These are phyloP conservation scores for Crenichthys baileyi DNA, from an alignment of 2,797 vertebrate genomes.

Conservation along the genomic window DNA sequence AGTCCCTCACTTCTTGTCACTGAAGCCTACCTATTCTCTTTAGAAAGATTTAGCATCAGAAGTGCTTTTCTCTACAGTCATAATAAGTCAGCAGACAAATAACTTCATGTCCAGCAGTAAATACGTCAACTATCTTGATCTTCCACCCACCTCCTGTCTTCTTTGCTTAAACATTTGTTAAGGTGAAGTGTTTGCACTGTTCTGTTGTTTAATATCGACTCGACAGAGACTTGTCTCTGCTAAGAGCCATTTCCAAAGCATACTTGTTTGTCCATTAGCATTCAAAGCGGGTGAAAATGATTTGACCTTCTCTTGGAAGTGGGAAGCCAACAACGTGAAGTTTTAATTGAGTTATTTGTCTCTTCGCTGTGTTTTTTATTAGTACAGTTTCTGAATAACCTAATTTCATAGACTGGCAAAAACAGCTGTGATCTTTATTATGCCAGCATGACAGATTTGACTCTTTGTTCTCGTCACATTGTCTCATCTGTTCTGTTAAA, in stretches of 20 bases:
- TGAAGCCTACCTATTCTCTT: not conserved
- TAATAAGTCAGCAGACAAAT: conserved; percentile 22
- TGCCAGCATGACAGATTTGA: conserved; percentile 59
- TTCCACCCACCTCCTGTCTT: conserved; percentile 42
- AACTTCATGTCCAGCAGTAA: conserved; percentile 33
- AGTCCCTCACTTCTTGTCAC: not conserved
- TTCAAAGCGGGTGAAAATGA: conserved; percentile 68
- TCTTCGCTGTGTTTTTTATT: conserved; percentile 60
- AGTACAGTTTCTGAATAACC: conserved; percentile 71
- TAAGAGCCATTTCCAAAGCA: conserved; percentile 50
- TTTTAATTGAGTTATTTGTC: conserved; percentile 77
- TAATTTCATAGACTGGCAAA: conserved; percentile 54
- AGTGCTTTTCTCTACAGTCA: conserved; percentile 14
- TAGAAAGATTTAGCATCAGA: conserved; percentile 5
- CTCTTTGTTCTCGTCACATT: conserved; percentile 42
- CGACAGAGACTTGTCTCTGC: conserved; percentile 42
- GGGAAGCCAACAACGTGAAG: conserved; percentile 54
- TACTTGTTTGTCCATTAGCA: conserved; percentile 69
- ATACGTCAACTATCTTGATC: conserved; percentile 35
- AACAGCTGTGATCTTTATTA: conserved; percentile 65
- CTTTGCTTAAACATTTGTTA: conserved; percentile 56
- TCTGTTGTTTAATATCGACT: conserved; percentile 55
- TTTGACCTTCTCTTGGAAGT: conserved; percentile 74
- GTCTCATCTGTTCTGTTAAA: conserved; percentile 24
- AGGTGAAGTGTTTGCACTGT: conserved; percentile 58